Conservation (phyloP, 2,113 vertebrate genomes). For the Myotis brandtii region DNA sequence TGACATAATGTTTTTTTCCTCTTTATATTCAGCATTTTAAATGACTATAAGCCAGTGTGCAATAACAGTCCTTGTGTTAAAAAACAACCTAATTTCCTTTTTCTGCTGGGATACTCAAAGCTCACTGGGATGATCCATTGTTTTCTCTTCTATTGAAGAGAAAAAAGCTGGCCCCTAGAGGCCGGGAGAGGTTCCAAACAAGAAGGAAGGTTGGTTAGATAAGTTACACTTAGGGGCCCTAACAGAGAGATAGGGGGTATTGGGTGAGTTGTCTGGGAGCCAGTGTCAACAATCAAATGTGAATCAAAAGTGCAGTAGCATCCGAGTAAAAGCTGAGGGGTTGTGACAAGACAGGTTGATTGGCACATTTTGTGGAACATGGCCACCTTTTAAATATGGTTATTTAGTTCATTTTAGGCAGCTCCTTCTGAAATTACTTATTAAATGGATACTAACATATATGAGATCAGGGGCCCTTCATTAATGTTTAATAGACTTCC, state of each 20-base stretch:
- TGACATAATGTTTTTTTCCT: neutral
- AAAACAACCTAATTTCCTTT: neutral
- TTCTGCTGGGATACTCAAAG: neutral
- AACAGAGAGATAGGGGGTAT: neutral
- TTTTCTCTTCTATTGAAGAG: slow-evolving; percentile 18
- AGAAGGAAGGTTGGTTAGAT: neutral
- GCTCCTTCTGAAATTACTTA: neutral
- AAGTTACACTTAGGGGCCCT: neutral
- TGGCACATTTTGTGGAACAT: neutral
- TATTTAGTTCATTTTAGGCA: neutral
- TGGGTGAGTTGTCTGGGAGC: neutral
- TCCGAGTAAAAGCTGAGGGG: neutral
- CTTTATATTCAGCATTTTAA: neutral
- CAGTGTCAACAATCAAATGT: neutral
- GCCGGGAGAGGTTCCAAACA: neutral
- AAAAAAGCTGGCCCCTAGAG: neutral
- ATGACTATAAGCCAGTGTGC: neutral
- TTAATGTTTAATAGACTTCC: neutral
- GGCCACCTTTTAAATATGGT: neutral
- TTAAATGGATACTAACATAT: neutral
- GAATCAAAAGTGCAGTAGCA: neutral
- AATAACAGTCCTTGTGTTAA: neutral
- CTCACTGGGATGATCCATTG: neutral
- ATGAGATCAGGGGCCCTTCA: neutral
- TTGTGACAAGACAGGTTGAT: neutral